Evolutionary conservation across 2,113 vertebrate genomes (phyloP).

Genomic region (Lophius piscatorius): DNA sequence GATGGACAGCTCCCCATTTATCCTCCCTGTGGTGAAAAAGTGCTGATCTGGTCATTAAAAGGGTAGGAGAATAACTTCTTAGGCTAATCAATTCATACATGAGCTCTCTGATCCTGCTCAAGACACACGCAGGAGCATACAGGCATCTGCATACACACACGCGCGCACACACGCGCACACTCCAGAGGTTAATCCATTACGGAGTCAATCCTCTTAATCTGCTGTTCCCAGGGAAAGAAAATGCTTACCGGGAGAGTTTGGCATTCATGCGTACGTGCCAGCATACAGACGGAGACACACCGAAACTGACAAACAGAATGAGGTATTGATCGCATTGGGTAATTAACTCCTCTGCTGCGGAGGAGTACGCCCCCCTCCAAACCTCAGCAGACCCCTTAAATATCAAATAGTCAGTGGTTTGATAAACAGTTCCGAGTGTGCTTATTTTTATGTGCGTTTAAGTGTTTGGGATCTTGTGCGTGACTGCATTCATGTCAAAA

Average conservation of each 20-base stretch:
- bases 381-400: constrained; percentile 34
- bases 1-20: constrained; percentile 73
- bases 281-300: constrained; percentile 39
- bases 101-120: constrained; percentile 69
- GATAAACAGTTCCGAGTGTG: constrained; percentile 13
- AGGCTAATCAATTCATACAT: constrained; percentile 81
- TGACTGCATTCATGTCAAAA: constrained; percentile 52
- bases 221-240: constrained; percentile 76
- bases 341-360: constrained; percentile 77
- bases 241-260: constrained; percentile 78
- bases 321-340: constrained; percentile 81
- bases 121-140: constrained; percentile 20
- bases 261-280: constrained; percentile 66
- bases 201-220: constrained; percentile 83
- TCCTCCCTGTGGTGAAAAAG: constrained; percentile 67
- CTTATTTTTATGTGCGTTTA: constrained; percentile 5
- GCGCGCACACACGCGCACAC: constrained; percentile 61
- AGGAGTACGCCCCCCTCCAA: constrained; percentile 43
- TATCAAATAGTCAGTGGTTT: constrained; percentile 42
- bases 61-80: constrained; percentile 71
- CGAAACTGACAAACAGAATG: constrained; percentile 74
- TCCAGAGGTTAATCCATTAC: constrained; percentile 83
- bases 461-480: constrained; percentile 29
- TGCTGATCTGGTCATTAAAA: constrained; percentile 82
- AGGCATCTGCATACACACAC: not conserved